Percentiles rank a stretch among this genome's conserved stretches.
Conservation (phyloP, 2,113 vertebrate genomes). For the Sardina pilchardus region DNA sequence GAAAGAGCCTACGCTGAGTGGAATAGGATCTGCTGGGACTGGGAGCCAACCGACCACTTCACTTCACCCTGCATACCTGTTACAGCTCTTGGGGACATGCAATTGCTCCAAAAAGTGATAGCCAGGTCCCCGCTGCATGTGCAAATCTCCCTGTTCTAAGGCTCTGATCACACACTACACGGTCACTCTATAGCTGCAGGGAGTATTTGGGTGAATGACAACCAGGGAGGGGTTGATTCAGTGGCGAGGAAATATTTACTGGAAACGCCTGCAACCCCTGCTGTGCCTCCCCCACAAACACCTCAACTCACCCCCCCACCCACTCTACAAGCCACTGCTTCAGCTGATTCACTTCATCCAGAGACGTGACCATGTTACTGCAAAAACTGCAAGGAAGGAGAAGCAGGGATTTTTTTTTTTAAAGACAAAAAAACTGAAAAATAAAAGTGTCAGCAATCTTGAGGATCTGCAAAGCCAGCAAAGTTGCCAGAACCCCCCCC, state of each 20-base stretch:
- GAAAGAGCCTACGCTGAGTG: not conserved
- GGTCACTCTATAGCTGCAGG: not conserved
- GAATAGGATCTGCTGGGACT: not conserved
- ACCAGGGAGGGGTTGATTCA: not conserved
- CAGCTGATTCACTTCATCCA: constrained; percentile 38
- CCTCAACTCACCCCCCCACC: not conserved
- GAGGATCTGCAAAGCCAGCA: constrained; percentile 49
- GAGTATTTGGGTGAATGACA: not conserved
- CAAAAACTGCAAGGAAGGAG: not conserved
- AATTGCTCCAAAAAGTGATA: not conserved
- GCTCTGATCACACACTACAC: not conserved
- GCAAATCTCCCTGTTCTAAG: not conserved
- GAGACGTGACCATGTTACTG: not conserved
- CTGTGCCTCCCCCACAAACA: not conserved
- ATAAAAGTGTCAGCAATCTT: constrained; percentile 50
- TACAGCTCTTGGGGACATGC: not conserved
- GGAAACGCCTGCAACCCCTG: not conserved
- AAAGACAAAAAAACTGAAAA: not conserved
- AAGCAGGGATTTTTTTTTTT: not conserved
- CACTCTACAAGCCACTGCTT: not conserved
- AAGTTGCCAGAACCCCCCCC: not conserved
- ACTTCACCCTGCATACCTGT: not conserved
- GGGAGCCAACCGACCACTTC: not conserved
- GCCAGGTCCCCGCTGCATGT: not conserved
- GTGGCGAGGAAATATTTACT: not conserved